Evolutionary conservation across 2,113 vertebrate species (phyloP).

Genomic region (Hypomesus transpacificus): DNA sequence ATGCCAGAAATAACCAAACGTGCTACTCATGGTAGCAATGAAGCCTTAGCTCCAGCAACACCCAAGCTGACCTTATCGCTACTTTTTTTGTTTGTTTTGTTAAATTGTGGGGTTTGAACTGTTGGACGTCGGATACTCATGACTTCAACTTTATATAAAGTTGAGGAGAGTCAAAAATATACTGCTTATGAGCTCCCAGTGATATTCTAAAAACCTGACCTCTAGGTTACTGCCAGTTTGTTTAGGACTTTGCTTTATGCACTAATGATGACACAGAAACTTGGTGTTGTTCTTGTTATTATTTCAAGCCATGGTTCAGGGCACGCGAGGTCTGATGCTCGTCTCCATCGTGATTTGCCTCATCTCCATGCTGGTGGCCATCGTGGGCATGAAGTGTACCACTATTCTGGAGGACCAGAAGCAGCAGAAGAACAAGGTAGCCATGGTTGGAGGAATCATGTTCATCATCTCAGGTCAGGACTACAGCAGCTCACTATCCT

Average conservation of each 20-base stretch:
- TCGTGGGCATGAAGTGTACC: constrained; percentile 89
- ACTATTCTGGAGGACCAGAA: constrained; percentile 80
- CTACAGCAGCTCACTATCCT: no score
- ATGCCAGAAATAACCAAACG: constrained; percentile 48
- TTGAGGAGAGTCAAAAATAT: no score
- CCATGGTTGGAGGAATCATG: constrained; percentile 78
- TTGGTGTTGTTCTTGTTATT: neutral
- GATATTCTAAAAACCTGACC: no score
- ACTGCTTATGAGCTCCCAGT: no score
- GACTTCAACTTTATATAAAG: no score
- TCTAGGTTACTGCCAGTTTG: no score
- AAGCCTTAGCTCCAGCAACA: neutral
- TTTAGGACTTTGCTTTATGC: no score
- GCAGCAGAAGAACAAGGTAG: constrained; percentile 84
- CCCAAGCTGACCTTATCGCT: neutral
- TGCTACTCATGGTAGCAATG: neutral
- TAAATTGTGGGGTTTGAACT: neutral
- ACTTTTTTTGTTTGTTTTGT: neutral
- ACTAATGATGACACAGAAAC: no score
- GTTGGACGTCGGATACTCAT: no score
- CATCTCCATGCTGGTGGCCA: constrained; percentile 71
- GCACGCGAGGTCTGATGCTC: constrained; percentile 88
- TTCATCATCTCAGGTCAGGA: constrained; percentile 82
- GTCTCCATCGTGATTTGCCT: constrained; percentile 75
- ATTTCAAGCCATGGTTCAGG: constrained; percentile 77